Base-by-base conservation (phyloP, 64 coral and sea anemone species). In the Dendrophyllia cribrosa region DNA sequence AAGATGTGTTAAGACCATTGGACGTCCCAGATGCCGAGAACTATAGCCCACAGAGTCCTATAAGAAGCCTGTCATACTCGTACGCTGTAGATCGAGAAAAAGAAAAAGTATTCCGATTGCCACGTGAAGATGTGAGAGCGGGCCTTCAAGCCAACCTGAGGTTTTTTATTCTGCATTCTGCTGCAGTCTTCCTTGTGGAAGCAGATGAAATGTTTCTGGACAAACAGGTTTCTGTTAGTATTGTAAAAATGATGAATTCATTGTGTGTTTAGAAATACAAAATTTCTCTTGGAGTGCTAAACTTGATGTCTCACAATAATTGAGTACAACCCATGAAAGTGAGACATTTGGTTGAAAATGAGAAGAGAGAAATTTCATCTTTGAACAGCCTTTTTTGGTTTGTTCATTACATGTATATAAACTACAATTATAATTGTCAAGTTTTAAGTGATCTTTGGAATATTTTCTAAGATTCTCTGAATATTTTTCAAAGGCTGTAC, bases 71-170 rank as follows among this genome's bases (percentile, higher is more conserved):
- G 88, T 98, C 93, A 19, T 95, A 95, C 59, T 84, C 84, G 0
- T 52, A 74, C 53, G 93, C 90, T 43, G 78, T 95, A 15, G 78
- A 74, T 50, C 58, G 66, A 49, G 69, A 95, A n/a, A 89, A 51
- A 59, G 93, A 98, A 21, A 91, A 80, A 15, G 43, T 63, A 0
- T 94, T 83, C 59, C 47, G 48, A 22, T 46, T 90, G 17, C 93
- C 93, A 23, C 25, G 66, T 24, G 96, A 98, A 77, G 93, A 98
- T 86, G 96, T 98, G 11, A 87, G 96, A 67, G 96, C 96, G 63
- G 96, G 96, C 24, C 87, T 98, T 19, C 96, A 98, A 75, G 96
- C 93, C 47, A 98, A 98, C 68, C 74, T 98, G 45, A 76, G 96
- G 14, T 59, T 95, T 53, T 93, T 98, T 49, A 92, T 98, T 66